Evolutionary conservation across 2,797 vertebrate species (phyloP), one percentile per base, ranked within the genome.

Genomic region (Mus minutoides): DNA sequence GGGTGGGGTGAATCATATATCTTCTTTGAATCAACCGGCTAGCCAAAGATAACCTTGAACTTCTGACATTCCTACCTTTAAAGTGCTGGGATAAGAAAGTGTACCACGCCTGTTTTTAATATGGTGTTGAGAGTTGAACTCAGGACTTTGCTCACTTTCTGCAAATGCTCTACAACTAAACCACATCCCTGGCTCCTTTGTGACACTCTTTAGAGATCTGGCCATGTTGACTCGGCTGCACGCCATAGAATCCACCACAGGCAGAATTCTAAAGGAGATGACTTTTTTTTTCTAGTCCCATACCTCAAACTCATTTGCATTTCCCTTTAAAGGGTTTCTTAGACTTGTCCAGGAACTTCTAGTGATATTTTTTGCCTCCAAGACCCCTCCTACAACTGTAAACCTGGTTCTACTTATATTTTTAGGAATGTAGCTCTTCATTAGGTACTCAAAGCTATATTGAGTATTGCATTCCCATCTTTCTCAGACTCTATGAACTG

Each of bases 281-380:
- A 43, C 24, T 6, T n/a, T 73, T 49, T n/a, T 71, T 49, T 71
- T 60, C 64, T 71, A 76, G 46, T 12, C 4, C 2, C 2, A 79
- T 14, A 64, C 2, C 8, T 88, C 14, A 58, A 14, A 46, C 7
- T 22, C 83, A 52, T n/a, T 21, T 73, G 85, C 1, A 62, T 86
- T 96, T 92, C 13, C 69, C 26, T 69, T n/a, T 94, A 49, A 78
- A 13, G 77, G 34, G 34, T 11, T 92, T 92, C 52, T 67, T 24
- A 88, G 84, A n/a, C 11, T 34, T 78, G 60, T 31, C 29, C 8
- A 75, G 34, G 58, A 71, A 0, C 40, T 76, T 94, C 22, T 46
- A 71, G 26, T 2, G 73, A 11, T 54, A 17, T 49, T 26, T 69
- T 2, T 40, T 75, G 71, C 17, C 14, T 52, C 13, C 24, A 49